Base-by-base conservation (phyloP, 2,888 invertebrate species). In the Crioceris asparagi region DNA sequence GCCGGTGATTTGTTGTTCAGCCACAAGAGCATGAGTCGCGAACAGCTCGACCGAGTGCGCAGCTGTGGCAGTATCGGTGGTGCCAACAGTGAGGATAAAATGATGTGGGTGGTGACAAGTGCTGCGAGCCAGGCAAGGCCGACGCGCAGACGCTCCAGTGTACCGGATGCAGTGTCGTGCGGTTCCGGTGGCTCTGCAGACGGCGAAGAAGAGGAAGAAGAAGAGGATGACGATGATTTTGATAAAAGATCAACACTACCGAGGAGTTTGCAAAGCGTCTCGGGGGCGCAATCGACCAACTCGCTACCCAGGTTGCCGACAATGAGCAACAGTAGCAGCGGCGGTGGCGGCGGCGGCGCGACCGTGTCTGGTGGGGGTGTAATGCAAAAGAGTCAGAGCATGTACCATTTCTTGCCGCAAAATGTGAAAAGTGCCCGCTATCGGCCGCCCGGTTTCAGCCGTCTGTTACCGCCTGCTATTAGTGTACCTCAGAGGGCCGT, bases 31-130 rank as follows among this genome's bases (percentile, higher is more conserved):
- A 75, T 83, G 50, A 86, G 84, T 38, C 72, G 85, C 10, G 80
- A 81, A 56, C 79, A 81, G 45, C 57, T 82, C 41, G 81, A 82
- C 53, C 65, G 81, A 21, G 81, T 81, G 17, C 66, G 80, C 36
- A 85, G 84, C 57, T 87, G 87, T 59, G 87, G 87, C 8, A 85
- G 84, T 44, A 87, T 87, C 44, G 84, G 84, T 7, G 84, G 83
- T 29, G 75, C 70, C 3, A 74, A 72, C 51, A 75, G 76, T 46
- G 65, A 65, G 45, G 65, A 64, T 43, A 64, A 64, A 47, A 44
- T 61, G 17, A 65, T 65, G 65, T n/a, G n/a, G n/a, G n/a, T n/a
- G n/a, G n/a, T n/a, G n/a, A n/a, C n/a, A n/a, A n/a, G n/a, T n/a
- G 59, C 61, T n/a, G 47, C 58, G 2, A 48, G 59, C n/a, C 51